Evolutionary conservation across 2,888 invertebrate genomes (phyloP).

Genomic region (Drosophila fungiperda): DNA sequence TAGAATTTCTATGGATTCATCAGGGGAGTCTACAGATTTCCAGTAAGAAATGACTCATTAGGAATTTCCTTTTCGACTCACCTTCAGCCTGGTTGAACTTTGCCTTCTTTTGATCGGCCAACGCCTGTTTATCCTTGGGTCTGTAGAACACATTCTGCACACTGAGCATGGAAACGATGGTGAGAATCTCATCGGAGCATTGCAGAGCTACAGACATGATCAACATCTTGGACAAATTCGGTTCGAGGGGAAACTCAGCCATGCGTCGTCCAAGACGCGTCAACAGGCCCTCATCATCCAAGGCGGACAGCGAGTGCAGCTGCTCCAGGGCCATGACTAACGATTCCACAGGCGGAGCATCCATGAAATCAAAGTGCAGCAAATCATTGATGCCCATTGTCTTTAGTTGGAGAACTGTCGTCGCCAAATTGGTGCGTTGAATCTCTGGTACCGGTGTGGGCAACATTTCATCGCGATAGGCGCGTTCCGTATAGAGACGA

Average conservation of each 20-base stretch:
- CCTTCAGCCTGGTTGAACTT: slow-evolving; percentile 99
- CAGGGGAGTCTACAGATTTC: background rate
- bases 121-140: slow-evolving; percentile 97
- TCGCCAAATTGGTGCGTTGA: slow-evolving; percentile 98
- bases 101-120: slow-evolving; percentile 99
- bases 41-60: background rate
- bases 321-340: slow-evolving; percentile 99
- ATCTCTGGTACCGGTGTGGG: slow-evolving; percentile 99
- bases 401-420: slow-evolving; percentile 96
- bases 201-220: slow-evolving; percentile 99
- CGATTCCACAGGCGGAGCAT: slow-evolving; percentile 98
- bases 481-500: slow-evolving; percentile 98
- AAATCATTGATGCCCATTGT: slow-evolving; percentile 99
- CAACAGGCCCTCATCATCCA: slow-evolving; percentile 96
- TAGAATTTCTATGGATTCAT: background rate
- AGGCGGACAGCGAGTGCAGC: slow-evolving; percentile 97
- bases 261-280: slow-evolving; percentile 94
- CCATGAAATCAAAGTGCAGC: slow-evolving; percentile 99
- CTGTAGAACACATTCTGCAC: slow-evolving; percentile 99
- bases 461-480: slow-evolving; percentile 99
- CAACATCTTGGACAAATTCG: slow-evolving; percentile 98
- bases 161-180: slow-evolving; percentile 99
- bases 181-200: slow-evolving; percentile 99
- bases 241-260: slow-evolving; percentile 99
- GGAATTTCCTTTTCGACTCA: slow-evolving; percentile 23